Base-by-base conservation (phyloP, 2,113 vertebrate species). In the Platichthys flesus region DNA sequence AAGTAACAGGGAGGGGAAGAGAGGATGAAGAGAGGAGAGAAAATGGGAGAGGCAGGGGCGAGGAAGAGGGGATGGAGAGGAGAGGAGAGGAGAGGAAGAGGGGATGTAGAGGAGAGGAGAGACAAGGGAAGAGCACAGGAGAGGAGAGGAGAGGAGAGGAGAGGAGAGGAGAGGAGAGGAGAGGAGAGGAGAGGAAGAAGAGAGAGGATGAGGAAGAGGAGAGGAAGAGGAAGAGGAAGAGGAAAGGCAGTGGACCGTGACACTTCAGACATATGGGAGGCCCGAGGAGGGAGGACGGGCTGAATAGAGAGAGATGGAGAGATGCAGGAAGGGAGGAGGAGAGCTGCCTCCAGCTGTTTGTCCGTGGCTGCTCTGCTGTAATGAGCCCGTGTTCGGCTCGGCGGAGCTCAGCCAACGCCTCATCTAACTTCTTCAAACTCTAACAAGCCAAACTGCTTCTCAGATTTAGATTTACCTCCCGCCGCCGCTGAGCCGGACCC, bases 341-440 rank as follows among this genome's bases (percentile, higher is more conserved):
- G 79, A 81, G 89, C 78, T 57, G 80, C 21, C 6, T 94, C 91
- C 94, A 94, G 93, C 94, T 94, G 93, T 93, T 93, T 83, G 85
- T 84, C 91, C 86, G 76, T 91, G 91, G 90, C 78, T 59, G 85
- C 86, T 86, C 80, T 74, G 84, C 88, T 58, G 89, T 94, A 94
- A 94, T 94, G 93, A 94, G 91, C 77, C 84, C 83, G 59, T 86
- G 82, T 93, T 86, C 87, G 90, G 91, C 90, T 88, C 88, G 85
- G 77, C 35, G 77, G 90, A 92, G 90, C 90, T 71, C 86, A 85
- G 82, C 89, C 83, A 83, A 88, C 89, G 90, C 88, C 87, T 94
- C 91, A 92, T 94, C 94, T 92, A 91, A 92, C 91, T 89, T 90
- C 85, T 90, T 84, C 86, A 91, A 86, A 90, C 76, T 90, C 84